These are phyloP conservation scores for Amphimallon solstitiale DNA, from an alignment of 2,888 invertebrate species.

Conservation along the genomic window DNA sequence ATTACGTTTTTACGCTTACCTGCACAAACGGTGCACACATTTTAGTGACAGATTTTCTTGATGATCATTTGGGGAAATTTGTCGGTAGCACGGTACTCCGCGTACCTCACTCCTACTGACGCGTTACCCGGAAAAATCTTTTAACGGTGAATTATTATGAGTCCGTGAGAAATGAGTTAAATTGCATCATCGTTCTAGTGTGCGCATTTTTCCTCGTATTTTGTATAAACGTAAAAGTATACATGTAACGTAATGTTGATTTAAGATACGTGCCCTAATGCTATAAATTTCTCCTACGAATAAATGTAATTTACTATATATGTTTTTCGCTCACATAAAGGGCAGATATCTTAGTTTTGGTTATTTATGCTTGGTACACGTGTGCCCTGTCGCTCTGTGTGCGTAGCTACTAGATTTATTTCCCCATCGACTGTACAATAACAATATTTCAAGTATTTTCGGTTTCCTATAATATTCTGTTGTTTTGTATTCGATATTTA, in stretches of 20 bases:
- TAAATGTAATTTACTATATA: conserved; percentile 26
- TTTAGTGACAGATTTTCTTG: conserved; percentile 6
- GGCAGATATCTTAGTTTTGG: conserved; percentile 28
- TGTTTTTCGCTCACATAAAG: conserved; percentile 3
- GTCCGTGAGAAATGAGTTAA: conserved; percentile 56
- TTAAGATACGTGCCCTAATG: conserved; percentile 31
- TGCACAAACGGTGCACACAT: neutral
- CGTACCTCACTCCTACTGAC: neutral
- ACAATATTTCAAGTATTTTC: too few species aligned
- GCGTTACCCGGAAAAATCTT: conserved; percentile 51
- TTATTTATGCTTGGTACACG: conserved; percentile 26
- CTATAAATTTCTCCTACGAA: conserved; percentile 25
- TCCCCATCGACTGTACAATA: neutral
- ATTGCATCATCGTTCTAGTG: conserved; percentile 52
- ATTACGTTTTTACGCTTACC: neutral
- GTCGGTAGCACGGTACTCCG: neutral
- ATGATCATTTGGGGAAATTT: conserved; percentile 10
- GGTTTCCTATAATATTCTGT: too few species aligned
- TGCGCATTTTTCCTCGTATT: conserved; percentile 48
- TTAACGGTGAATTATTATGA: conserved; percentile 55
- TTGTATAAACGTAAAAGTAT: conserved; percentile 41
- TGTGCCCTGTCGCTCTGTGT: conserved; percentile 9
- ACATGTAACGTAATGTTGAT: conserved; percentile 35
- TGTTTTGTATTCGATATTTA: too few species aligned
- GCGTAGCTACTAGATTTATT: conserved; percentile 6